Evolutionary conservation across 1,140 invertebrate genomes (phyloP), one percentile per base, ranked within the genome.

Genomic region (Belonocnema kinseyi): DNA sequence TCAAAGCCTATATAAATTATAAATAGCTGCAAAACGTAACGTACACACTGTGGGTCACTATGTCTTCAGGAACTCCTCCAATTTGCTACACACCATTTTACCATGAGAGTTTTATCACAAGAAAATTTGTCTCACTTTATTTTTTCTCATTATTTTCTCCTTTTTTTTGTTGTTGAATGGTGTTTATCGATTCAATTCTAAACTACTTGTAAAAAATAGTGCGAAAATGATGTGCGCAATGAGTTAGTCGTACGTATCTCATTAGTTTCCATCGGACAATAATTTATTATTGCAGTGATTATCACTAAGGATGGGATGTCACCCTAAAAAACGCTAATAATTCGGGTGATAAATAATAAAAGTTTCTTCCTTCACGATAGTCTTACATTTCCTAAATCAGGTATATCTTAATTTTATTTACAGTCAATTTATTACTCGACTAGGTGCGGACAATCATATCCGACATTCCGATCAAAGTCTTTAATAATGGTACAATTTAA

Each of bases 371-470:
- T 77, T 71, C 50, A 21, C 77, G 78, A 40, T 79, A 78, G 56
- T 83, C 82, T 85, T 83, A 84, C 54, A 66, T 58, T 81, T 78
- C 83, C 77, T 66, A 82, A 72, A 77, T 77, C 19, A 77, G 77
- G 50, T 72, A 72, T 78, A 76, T 70, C 76, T 86, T 80, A 83
- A 78, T 82, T 77, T 83, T 86, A 88, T 87, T 82, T 87, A 86
- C 83, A 87, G 19, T 77, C 58, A 72, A 73, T 71, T 72, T 78
- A 75, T 56, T n/a, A 74, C 74, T 66, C 71, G 75, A 82, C 78
- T 78, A 56, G 75, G 74, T 76, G 70, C 74, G 82, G 73, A 81
- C 50, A 80, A 73, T 50, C 40, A 46, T 46, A 46, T 46, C 40
- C 19, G 46, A 50, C 73, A 53, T 73, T 81, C 79, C 78, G 53